These are phyloP conservation scores for Lithosia quadra DNA, from an alignment of 2,888 invertebrate species.

Conservation along the genomic window DNA sequence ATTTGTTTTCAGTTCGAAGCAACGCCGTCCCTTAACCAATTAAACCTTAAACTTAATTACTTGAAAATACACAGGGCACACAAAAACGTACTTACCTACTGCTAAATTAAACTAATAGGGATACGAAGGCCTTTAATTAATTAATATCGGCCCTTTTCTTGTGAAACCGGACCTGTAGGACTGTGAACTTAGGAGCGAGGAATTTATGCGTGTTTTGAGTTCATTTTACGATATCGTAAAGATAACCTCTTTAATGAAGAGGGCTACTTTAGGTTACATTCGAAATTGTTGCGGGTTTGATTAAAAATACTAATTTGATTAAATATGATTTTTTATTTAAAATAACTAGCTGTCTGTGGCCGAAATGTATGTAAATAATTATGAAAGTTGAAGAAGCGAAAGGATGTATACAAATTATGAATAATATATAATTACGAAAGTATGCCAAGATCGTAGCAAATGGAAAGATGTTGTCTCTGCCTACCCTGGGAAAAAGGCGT, in stretches of 20 bases:
- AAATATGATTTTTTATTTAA: too few species aligned
- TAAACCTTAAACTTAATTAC: constrained; percentile 29
- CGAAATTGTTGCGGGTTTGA: too few species aligned
- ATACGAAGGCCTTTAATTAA: constrained; percentile 35
- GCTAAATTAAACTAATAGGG: constrained; percentile 39
- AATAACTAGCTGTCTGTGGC: too few species aligned
- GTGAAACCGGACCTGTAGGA: constrained; percentile 23
- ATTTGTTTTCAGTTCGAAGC: neutral
- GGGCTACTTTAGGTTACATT: neutral
- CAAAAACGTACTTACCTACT: constrained; percentile 36
- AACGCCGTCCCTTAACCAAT: neutral
- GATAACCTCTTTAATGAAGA: neutral
- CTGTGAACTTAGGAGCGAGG: neutral
- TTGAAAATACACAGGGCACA: constrained; percentile 24
- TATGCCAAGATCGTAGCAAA: too few species aligned
- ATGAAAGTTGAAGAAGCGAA: too few species aligned
- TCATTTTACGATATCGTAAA: neutral
- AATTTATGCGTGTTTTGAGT: neutral
- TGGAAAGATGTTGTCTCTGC: too few species aligned
- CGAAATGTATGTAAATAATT: too few species aligned
- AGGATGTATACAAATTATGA: too few species aligned
- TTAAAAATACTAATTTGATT: too few species aligned
- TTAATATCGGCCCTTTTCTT: constrained; percentile 39
- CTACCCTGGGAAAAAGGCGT: too few species aligned
- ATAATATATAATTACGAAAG: too few species aligned